Base-by-base conservation (phyloP, 1,140 invertebrate species). In the Grapholita molesta region DNA sequence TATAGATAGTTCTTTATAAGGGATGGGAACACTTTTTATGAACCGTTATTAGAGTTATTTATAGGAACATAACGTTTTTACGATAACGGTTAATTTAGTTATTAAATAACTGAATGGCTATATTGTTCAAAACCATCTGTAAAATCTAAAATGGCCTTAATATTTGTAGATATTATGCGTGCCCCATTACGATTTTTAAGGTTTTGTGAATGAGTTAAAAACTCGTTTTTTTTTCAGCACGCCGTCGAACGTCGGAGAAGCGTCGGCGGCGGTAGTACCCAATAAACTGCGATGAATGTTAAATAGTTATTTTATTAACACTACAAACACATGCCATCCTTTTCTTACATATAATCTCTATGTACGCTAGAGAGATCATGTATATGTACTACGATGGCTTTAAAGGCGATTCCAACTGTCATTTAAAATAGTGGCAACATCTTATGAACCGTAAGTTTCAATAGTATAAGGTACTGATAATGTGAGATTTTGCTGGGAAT, bases 231-330 rank as follows among this genome's bases (percentile, higher is more conserved):
- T 35, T 66, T 66, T 66, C 64, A 66, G 64, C 35, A 21, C 64
- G 25, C n/a, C 55, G 55, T 61, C 55, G 55, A 15, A 28, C 25
- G 55, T 61, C 55, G 24, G 55, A 61, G n/a, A 61, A 61, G 12
- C 11, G 23, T 57, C 53, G 55, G 12, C 55, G 55, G 55, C 55
- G 55, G 55, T 61, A 61, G 55, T 61, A 61, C 55, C 55, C 55
- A 61, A 61, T 28, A 24, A 61, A 28, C 24, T 15, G 55, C 25
- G 55, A 28, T 61, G 55, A 32, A 61, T 30, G 55, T 28, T 61
- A 61, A 61, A 61, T 61, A 61, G 25, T 61, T 61, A 61, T 30
- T 28, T 28, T 15, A 28, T 61, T 61, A 21, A 48, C 4, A 48
- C 42, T 48, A 48, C 38, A 48, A 48, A 48, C 18, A 48, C 38